A percentile compares a stretch with the other conserved stretches of the same genome.
Evolutionary conservation across 2,888 invertebrate genomes (phyloP).

Genomic region (Chydorus sphaericus): DNA sequence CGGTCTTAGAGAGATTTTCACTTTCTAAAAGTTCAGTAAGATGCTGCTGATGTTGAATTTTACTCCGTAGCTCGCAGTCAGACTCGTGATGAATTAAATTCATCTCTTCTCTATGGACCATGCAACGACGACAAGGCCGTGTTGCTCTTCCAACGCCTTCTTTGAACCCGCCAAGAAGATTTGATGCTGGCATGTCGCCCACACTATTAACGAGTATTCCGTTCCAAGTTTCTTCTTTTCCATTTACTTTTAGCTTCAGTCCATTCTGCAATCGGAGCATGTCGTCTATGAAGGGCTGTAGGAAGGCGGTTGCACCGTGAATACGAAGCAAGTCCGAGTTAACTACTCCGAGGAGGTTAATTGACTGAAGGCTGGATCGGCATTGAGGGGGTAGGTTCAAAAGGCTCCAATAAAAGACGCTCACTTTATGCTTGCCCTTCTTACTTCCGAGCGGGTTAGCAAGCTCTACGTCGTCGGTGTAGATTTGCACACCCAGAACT

Average conservation of each 20-base stretch:
- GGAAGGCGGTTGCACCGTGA: background rate
- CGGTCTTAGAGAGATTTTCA: no score
- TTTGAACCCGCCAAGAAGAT: slow-evolving; percentile 7
- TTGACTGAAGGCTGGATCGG: background rate
- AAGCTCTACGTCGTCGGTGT: background rate
- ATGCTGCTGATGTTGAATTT: background rate
- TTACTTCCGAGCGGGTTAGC: slow-evolving; percentile 4
- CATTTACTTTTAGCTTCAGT: background rate
- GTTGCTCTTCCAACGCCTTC: slow-evolving; percentile 1
- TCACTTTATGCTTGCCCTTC: background rate
- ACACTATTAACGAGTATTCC: background rate
- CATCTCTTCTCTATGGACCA: background rate
- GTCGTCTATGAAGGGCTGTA: background rate
- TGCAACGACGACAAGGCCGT: background rate
- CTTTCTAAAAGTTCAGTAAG: background rate
- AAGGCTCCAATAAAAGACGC: background rate
- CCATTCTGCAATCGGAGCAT: background rate
- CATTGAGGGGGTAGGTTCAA: background rate
- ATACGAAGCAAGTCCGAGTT: background rate
- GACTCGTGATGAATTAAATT: background rate
- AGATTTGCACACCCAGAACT: background rate
- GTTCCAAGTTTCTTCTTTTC: background rate
- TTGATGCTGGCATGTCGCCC: background rate
- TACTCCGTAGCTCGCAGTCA: background rate
- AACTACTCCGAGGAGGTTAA: background rate